Evolutionary conservation across 2,888 invertebrate species (phyloP).

Genomic region (Microchrysa polita): DNA sequence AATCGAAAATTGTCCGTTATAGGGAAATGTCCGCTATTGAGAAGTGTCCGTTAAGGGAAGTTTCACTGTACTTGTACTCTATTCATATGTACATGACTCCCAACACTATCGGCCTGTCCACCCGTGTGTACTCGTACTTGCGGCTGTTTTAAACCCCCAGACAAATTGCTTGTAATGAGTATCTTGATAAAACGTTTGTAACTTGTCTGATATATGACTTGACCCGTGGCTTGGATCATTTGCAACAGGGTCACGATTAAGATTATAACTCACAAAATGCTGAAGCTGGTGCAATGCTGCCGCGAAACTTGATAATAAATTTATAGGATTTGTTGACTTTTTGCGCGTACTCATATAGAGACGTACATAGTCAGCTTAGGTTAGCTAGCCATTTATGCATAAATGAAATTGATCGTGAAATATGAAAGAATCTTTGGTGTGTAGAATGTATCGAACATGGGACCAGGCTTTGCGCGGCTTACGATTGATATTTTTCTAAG

Average conservation of each 20-base stretch:
- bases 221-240: conserved; percentile 30
- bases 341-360: not conserved
- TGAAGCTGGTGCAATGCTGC: not conserved
- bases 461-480: no score
- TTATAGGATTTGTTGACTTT: conserved; percentile 27
- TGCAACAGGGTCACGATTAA: conserved; percentile 27
- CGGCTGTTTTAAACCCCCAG: conserved; percentile 41
- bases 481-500: conserved; percentile 38
- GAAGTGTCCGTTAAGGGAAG: no score
- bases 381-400: conserved; percentile 1
- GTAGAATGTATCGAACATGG: no score
- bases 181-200: conserved; percentile 48
- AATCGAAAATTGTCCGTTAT: no score
- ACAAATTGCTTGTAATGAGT: conserved; percentile 49
- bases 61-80: no score
- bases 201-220: conserved; percentile 34
- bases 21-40: no score
- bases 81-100: no score
- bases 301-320: conserved; percentile 13
- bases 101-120: not conserved
- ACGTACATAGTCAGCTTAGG: no score
- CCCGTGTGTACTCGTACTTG: not conserved
- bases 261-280: conserved; percentile 32
- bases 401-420: conserved; percentile 31
- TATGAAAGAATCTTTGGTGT: not conserved